Conservation (phyloP, 2,888 invertebrate genomes). For the Bembecia ichneumoniformis region DNA sequence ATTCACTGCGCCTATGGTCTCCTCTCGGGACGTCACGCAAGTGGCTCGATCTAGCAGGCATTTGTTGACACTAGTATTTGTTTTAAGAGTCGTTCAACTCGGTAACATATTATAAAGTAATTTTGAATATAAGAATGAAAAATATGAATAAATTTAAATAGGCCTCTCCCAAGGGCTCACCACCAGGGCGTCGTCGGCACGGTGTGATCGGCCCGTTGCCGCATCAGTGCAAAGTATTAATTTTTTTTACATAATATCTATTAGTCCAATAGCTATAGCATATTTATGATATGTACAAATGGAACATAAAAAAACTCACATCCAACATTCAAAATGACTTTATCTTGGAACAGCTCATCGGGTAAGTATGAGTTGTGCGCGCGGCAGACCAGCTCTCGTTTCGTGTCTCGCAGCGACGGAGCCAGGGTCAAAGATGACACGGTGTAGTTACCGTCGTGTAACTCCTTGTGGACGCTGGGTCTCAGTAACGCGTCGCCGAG, state of each 20-base stretch:
- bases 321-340: conserved; percentile 45
- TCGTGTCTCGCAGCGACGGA: conserved; percentile 35
- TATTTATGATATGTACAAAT: not conserved
- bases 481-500: conserved; percentile 35
- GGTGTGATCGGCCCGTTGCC: too few relatives aligned
- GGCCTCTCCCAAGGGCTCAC: too few relatives aligned
- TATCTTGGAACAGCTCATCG: conserved; percentile 29
- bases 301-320: conserved; percentile 30
- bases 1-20: conserved; percentile 29
- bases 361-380: conserved; percentile 38
- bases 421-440: conserved; percentile 50
- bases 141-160: too few relatives aligned
- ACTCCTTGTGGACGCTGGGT: conserved; percentile 53
- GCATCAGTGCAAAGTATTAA: too few relatives aligned
- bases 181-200: too few relatives aligned
- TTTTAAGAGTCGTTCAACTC: too few relatives aligned
- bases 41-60: conserved; percentile 34
- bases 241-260: too few relatives aligned
- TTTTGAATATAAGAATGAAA: too few relatives aligned
- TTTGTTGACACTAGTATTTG: too few relatives aligned
- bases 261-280: too few relatives aligned
- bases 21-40: conserved; percentile 29
- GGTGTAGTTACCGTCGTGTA: conserved; percentile 55
- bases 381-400: conserved; percentile 36
- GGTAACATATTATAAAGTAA: too few relatives aligned